Evolutionary conservation across 2,113 vertebrate genomes (phyloP).

Genomic region (Mungos mungo): DNA sequence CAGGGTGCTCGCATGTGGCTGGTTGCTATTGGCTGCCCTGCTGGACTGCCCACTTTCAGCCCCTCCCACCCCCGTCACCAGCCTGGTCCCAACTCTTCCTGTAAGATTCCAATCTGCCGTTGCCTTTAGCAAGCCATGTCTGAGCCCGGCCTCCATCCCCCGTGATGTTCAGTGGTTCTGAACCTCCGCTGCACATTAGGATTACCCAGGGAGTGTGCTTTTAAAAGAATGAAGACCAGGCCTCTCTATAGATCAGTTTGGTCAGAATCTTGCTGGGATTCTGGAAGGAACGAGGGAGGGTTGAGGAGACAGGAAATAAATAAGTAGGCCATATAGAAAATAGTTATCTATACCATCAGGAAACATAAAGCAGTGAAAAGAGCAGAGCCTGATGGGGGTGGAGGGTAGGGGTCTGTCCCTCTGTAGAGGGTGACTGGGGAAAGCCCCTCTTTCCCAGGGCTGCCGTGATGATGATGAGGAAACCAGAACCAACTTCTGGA

Average conservation of each 20-base stretch:
- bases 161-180: neutral
- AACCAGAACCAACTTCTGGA: neutral
- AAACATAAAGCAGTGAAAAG: neutral
- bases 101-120: neutral
- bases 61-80: neutral
- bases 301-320: neutral
- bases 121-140: neutral
- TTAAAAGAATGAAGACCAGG: neutral
- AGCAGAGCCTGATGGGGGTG: too few species aligned
- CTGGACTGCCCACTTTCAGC: accelerated
- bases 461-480: neutral
- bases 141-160: neutral
- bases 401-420: neutral
- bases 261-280: neutral
- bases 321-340: neutral
- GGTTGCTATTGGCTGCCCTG: neutral
- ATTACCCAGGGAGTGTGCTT: neutral
- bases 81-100: neutral
- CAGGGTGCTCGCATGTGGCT: neutral
- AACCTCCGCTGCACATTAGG: neutral
- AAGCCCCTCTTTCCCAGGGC: neutral
- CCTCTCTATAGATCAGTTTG: neutral
- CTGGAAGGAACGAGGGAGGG: neutral
- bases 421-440: neutral
- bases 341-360: neutral